Evolutionary conservation across 2,113 vertebrate genomes (phyloP), one percentile per base, ranked within the genome.

Genomic region (Platichthys flesus): DNA sequence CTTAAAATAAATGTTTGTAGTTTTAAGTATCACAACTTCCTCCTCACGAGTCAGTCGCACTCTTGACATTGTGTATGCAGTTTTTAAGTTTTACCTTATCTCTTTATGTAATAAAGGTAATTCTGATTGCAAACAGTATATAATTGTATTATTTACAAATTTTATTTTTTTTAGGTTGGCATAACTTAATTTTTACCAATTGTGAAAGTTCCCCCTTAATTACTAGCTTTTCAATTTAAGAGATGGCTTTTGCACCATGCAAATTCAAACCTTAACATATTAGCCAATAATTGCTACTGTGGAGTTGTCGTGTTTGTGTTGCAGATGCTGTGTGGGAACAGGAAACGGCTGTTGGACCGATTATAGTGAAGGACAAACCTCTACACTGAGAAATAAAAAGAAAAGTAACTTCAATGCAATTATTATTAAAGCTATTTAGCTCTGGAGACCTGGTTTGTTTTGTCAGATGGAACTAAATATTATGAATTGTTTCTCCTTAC

Each of bases 311-410:
- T 31, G 31, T 57, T 24, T 57, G 9, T 57, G 66, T 69, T 78
- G 4, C 81, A 90, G 87, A 37, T 26, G 1, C 49, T 52, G 69
- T 9, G 45, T 80, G 71, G 83, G 62, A 85, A 42, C 35, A 80
- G 16, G 85, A 84, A 52, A 26, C 26, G 0, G 24, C 31, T 1
- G 54, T 89, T 49, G 89, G 83, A 55, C 89, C 89, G 42, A 82
- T 89, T 71, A 14, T 24, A 4, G 79, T 87, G 70, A 66, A 65
- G 24, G 73, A 85, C 23, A 76, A n/a, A 52, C 73, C 49, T 15
- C 45, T 72, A 3, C 1, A 0, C 21, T 64, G 56, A 76, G 2
- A 47, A 56, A 45, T 8, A 3, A 63, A 56, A n/a, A 8, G 14
- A 28, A 5, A 6, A 58, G 28, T 16, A 16, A 28, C 14, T 16